These are phyloP conservation scores for Fragum fragum DNA, from an alignment of 2,888 invertebrate species.

Conservation along the genomic window DNA sequence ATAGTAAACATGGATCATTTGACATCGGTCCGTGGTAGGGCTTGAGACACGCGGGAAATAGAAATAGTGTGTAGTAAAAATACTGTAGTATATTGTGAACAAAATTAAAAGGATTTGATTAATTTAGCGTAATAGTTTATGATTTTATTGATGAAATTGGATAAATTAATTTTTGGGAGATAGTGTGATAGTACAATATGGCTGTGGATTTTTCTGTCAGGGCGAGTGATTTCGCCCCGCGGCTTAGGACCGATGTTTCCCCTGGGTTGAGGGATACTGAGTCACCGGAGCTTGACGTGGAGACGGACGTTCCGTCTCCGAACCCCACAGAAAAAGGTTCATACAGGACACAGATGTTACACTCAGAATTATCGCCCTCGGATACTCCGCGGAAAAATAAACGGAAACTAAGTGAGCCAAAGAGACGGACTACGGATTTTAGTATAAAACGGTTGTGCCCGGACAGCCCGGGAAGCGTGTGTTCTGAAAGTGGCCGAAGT, in stretches of 20 bases:
- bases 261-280: slow-evolving; percentile 12
- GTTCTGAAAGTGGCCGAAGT: slow-evolving; percentile 77
- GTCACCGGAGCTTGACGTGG: slow-evolving; percentile 48
- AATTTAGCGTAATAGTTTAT: background rate
- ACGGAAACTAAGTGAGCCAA: slow-evolving; percentile 90
- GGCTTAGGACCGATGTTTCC: background rate
- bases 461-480: slow-evolving; percentile 75
- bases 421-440: slow-evolving; percentile 80
- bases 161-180: background rate
- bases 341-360: slow-evolving; percentile 42
- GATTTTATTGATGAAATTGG: background rate
- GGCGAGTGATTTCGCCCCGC: background rate
- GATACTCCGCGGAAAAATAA: slow-evolving; percentile 88
- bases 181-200: slow-evolving; percentile 1
- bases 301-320: slow-evolving; percentile 51
- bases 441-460: slow-evolving; percentile 83
- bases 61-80: background rate
- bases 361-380: slow-evolving; percentile 53
- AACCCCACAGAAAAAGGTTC: slow-evolving; percentile 36
- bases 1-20: slow-evolving; percentile 60
- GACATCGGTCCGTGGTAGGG: slow-evolving; percentile 52
- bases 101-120: background rate
- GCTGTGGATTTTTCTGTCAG: slow-evolving; percentile 25
- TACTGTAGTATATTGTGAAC: background rate
- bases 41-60: background rate